These are phyloP conservation scores for Pluvianellus socialis DNA, from an alignment of 2,113 vertebrate species.

Conservation along the genomic window DNA sequence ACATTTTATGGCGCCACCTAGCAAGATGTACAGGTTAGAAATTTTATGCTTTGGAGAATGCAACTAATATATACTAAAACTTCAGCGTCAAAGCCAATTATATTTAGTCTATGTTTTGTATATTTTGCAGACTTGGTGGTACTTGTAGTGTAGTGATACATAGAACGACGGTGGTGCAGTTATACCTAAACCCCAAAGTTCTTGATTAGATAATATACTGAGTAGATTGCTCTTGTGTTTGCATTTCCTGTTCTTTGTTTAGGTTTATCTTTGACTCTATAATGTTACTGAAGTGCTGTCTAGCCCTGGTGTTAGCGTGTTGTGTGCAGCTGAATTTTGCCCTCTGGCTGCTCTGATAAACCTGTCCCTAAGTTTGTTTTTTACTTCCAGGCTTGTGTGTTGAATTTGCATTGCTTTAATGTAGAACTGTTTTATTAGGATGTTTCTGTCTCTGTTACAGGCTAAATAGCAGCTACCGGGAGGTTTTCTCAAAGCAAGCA, in stretches of 20 bases:
- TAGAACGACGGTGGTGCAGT: neutral
- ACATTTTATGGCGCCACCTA: neutral
- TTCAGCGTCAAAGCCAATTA: neutral
- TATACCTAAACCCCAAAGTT: neutral
- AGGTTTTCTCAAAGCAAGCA: neutral
- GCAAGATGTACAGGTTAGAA: neutral
- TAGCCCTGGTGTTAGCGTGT: neutral
- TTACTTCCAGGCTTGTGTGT: neutral
- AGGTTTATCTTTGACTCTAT: neutral
- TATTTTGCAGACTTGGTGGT: neutral
- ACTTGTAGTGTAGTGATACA: neutral
- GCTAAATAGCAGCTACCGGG: neutral
- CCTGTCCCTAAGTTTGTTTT: neutral
- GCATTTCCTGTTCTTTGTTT: neutral
- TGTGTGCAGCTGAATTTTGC: neutral
- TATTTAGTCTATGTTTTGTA: neutral
- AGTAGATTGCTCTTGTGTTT: neutral
- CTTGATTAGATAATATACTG: neutral
- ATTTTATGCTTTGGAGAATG: neutral
- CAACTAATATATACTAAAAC: neutral
- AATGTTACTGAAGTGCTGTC: neutral
- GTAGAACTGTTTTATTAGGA: neutral
- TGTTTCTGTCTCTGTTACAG: neutral
- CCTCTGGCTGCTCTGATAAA: neutral
- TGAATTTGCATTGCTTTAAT: neutral